Conservation (phyloP, 2,888 invertebrate species). For the Melanostoma scalare region DNA sequence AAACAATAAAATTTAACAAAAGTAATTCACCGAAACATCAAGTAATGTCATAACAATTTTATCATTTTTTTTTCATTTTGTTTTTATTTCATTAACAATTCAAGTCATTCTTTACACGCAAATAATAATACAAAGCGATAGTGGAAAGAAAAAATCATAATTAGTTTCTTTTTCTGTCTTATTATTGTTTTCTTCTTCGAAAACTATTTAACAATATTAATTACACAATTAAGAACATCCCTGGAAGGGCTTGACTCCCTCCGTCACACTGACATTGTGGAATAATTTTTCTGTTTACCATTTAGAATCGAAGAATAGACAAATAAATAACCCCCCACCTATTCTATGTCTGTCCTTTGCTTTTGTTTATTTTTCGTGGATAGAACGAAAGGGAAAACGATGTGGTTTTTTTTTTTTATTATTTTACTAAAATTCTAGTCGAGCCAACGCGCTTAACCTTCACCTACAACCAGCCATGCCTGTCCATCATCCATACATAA, state of each 20-base stretch:
- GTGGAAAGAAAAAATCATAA: slow-evolving; percentile 13
- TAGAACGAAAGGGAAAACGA: slow-evolving; percentile 25
- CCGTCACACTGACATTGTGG: slow-evolving; percentile 5
- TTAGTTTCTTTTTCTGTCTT: slow-evolving; percentile 11
- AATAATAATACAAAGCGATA: slow-evolving; percentile 25
- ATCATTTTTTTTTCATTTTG: slow-evolving; percentile 29
- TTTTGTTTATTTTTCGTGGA: background rate
- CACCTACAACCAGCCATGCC: slow-evolving; percentile 73
- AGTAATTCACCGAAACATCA: slow-evolving; percentile 64
- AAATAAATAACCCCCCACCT: slow-evolving; percentile 2
- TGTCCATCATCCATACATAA: slow-evolving; percentile 73
- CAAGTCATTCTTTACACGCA: slow-evolving; percentile 38
- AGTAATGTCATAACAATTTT: slow-evolving; percentile 67
- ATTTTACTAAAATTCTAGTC: slow-evolving; percentile 64
- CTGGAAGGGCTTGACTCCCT: slow-evolving; percentile 40
- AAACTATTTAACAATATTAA: slow-evolving; percentile 52
- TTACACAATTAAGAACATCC: slow-evolving; percentile 58
- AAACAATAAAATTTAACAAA: slow-evolving; percentile 39
- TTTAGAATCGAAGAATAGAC: slow-evolving; percentile 1
- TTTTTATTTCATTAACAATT: slow-evolving; percentile 60
- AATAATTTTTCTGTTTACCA: slow-evolving; percentile 1
- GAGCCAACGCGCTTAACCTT: slow-evolving; percentile 70
- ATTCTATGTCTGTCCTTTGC: background rate
- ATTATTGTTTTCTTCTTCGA: slow-evolving; percentile 27
- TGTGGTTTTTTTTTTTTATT: slow-evolving; percentile 9